phyloP scores from a whole-genome alignment of 2,888 invertebrate species.

The Neoitamus cyanurus region DNA sequence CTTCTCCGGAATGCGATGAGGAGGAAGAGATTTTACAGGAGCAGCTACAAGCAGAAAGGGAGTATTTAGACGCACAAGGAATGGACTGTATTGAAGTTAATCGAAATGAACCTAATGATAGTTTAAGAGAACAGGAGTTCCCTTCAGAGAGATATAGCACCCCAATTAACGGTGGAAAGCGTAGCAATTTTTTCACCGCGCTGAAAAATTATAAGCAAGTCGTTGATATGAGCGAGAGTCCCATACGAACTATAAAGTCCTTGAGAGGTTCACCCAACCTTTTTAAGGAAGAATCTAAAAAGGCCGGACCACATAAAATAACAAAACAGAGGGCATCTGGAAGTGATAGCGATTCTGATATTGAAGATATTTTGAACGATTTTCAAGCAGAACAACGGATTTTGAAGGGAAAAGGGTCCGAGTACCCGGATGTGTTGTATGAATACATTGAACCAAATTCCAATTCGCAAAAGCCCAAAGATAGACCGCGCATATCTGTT shows the following conservation, averaged over 20 bases:
- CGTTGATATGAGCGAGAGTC: neutral
- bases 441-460: conserved; percentile 32
- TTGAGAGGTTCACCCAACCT: neutral
- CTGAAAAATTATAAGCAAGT: conserved; percentile 12
- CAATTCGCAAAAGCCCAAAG: conserved; percentile 51
- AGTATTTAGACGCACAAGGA: neutral
- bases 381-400: conserved; percentile 61
- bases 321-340: neutral
- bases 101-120: neutral
- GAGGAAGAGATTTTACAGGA: conserved; percentile 59
- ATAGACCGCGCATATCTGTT: conserved; percentile 5
- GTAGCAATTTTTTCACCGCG: neutral
- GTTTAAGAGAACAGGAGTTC: neutral
- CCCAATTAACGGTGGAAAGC: neutral
- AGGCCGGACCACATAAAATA: neutral
- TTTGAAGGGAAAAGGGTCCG: conserved; percentile 59
- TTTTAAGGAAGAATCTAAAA: neutral
- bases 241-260: neutral
- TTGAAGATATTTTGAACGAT: conserved; percentile 60
- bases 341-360: conserved; percentile 41
- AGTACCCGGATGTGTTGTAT: conserved; percentile 56
- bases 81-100: neutral
- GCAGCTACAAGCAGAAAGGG: neutral
- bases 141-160: neutral
- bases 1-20: conserved; percentile 52